Conservation (phyloP, 2,797 vertebrate genomes). For the Pantherophis vulpinus region DNA sequence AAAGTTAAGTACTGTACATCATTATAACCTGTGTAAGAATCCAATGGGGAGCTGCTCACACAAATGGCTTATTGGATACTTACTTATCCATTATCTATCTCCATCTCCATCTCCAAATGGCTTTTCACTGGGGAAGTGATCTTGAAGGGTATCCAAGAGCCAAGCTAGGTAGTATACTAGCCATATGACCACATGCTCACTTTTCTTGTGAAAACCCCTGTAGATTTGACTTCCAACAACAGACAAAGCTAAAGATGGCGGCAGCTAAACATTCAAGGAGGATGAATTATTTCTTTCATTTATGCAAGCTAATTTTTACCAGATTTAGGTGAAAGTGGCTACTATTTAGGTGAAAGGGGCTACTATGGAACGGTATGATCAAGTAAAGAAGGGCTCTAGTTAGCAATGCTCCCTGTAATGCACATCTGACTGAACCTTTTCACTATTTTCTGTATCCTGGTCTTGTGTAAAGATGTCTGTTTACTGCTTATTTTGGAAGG, state of each 20-base stretch:
- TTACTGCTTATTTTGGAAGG: background rate
- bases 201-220: background rate
- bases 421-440: background rate
- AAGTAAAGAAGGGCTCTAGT: background rate
- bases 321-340: background rate
- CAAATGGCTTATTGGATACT: background rate
- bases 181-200: background rate
- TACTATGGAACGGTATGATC: background rate
- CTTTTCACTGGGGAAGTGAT: background rate
- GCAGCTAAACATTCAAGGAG: background rate
- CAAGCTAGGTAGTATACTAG: background rate
- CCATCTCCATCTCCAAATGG: background rate
- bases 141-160: background rate
- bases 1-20: background rate
- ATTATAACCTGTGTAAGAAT: background rate
- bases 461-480: slow-evolving; percentile 8
- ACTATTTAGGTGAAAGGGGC: background rate
- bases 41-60: background rate
- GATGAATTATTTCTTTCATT: background rate
- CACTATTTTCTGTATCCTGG: background rate
- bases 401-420: background rate
- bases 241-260: background rate
- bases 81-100: background rate
- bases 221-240: background rate
- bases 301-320: background rate